Conservation (phyloP, 2,888 invertebrate genomes). For the Ennomos quercinarius region DNA sequence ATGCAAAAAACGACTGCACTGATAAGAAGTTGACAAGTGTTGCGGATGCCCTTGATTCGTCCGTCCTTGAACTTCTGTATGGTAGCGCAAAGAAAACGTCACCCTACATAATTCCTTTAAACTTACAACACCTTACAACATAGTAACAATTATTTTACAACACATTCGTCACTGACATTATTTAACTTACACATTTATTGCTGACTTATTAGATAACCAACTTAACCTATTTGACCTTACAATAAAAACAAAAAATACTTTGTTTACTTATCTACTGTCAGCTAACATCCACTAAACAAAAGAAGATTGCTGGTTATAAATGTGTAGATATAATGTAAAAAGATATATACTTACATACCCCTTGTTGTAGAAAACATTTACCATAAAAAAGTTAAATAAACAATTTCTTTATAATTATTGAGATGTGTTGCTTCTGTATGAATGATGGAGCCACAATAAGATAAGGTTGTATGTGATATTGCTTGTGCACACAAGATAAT, state of each 20-base stretch:
- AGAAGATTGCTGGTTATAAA: background rate
- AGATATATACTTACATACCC: slow-evolving; percentile 27
- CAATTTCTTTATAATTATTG: background rate
- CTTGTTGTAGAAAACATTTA: background rate
- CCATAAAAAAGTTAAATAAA: background rate
- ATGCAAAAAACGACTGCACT: slow-evolving; percentile 4
- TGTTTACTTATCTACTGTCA: slow-evolving; percentile 12
- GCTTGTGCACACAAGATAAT: slow-evolving; percentile 67
- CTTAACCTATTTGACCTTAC: slow-evolving; percentile 72
- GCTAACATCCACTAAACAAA: slow-evolving; percentile 2
- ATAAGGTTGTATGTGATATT: slow-evolving; percentile 50
- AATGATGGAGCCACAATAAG: slow-evolving; percentile 54
- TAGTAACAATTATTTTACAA: background rate
- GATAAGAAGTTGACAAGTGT: slow-evolving; percentile 31
- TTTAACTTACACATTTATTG: slow-evolving; percentile 25
- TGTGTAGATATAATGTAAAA: background rate
- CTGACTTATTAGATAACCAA: slow-evolving; percentile 65
- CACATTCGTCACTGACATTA: slow-evolving; percentile 6
- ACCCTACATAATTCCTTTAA: slow-evolving; percentile 41
- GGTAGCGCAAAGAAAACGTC: slow-evolving; percentile 49
- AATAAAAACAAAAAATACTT: slow-evolving; percentile 28
- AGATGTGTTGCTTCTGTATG: slow-evolving; percentile 50
- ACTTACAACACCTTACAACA: slow-evolving; percentile 4
- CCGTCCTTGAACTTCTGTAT: slow-evolving; percentile 73
- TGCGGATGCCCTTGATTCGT: slow-evolving; percentile 67